Percentiles rank a stretch among this genome's conserved stretches.
Conservation (phyloP, 2,888 invertebrate species). For the Macaria notata region DNA sequence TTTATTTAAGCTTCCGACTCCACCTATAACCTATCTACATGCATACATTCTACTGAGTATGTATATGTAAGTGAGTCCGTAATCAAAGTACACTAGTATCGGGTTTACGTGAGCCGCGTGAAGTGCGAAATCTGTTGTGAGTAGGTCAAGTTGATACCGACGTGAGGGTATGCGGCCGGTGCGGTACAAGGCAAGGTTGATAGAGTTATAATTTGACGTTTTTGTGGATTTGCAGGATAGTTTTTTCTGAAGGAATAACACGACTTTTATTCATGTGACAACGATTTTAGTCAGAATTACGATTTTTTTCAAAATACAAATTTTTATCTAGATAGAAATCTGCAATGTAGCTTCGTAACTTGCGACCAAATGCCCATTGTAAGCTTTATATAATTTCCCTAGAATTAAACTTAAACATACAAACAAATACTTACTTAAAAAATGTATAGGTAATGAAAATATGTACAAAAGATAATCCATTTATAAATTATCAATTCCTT, state of each 20-base stretch:
- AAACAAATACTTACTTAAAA: too few relatives aligned
- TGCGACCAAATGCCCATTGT: neutral
- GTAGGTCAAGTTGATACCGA: slow-evolving; percentile 50
- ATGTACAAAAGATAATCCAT: too few relatives aligned
- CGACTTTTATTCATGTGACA: neutral
- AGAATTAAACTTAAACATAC: too few relatives aligned
- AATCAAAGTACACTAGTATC: slow-evolving; percentile 35
- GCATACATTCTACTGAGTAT: too few relatives aligned
- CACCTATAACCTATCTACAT: too few relatives aligned
- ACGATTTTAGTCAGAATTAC: too few relatives aligned
- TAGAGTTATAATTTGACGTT: neutral
- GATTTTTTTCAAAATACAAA: neutral
- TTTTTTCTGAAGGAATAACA: neutral
- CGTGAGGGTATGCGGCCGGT: slow-evolving; percentile 23
- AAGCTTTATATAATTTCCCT: neutral
- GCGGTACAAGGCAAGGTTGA: slow-evolving; percentile 11
- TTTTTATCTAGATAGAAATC: too few relatives aligned
- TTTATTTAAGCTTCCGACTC: too few relatives aligned
- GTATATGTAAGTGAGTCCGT: slow-evolving; percentile 1
- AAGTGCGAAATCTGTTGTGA: slow-evolving; percentile 54
- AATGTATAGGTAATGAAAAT: too few relatives aligned
- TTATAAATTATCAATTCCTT: too few relatives aligned
- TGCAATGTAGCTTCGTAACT: neutral
- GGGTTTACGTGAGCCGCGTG: slow-evolving; percentile 45
- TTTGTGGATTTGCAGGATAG: neutral